Evolutionary conservation across 92 coral and sea anemone genomes (phyloP).

Genomic region (Blastomussa wellsi): DNA sequence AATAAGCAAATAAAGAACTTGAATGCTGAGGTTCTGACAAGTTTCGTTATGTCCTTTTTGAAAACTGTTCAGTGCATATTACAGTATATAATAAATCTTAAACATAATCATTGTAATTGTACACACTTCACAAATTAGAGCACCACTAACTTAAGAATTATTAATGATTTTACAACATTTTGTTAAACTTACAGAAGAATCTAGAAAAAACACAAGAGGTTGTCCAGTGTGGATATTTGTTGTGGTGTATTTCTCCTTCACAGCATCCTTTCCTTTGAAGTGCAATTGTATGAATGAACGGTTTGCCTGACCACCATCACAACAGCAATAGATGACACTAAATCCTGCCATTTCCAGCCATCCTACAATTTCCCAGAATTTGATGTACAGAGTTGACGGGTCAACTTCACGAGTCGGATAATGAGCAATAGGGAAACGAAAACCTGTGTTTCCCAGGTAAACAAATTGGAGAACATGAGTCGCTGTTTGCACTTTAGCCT

Average conservation of each 20-base stretch:
- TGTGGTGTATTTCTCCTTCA: slow-evolving; percentile 42
- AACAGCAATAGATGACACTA: slow-evolving; percentile 39
- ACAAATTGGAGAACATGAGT: slow-evolving; percentile 58
- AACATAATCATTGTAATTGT: no score
- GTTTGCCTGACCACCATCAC: slow-evolving; percentile 61
- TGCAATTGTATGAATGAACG: slow-evolving; percentile 53
- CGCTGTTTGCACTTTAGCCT: slow-evolving; percentile 31
- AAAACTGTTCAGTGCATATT: no score
- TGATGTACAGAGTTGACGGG: slow-evolving; percentile 47
- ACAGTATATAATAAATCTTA: no score
- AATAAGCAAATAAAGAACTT: no score
- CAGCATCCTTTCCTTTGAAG: slow-evolving; percentile 54
- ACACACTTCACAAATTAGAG: no score
- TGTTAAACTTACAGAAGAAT: slow-evolving; percentile 36
- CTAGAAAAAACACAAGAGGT: slow-evolving; percentile 41
- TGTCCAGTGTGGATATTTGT: slow-evolving; percentile 50
- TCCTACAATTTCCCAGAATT: slow-evolving; percentile 51
- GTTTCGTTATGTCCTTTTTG: no score
- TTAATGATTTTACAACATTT: not conserved
- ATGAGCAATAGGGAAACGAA: slow-evolving; percentile 62
- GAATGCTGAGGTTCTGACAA: no score
- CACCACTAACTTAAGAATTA: no score
- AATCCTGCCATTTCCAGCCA: slow-evolving; percentile 47
- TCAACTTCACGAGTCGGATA: slow-evolving; percentile 53
- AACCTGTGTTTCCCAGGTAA: slow-evolving; percentile 56